Evolutionary conservation across 1,140 invertebrate genomes (phyloP), one percentile per base, ranked within the genome.

Genomic region (Drosophila takahashii): DNA sequence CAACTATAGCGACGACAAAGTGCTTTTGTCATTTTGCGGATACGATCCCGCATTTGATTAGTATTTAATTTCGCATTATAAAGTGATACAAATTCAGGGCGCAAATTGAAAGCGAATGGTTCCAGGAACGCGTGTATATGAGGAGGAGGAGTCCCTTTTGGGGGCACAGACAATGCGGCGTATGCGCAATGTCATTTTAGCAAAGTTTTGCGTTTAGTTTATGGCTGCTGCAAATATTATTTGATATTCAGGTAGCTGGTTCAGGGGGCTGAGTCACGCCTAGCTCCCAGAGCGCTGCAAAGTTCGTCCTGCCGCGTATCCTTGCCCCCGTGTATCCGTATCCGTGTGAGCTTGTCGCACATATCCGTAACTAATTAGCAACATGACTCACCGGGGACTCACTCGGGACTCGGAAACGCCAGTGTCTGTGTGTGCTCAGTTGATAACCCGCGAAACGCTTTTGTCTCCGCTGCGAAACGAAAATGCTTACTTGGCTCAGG

Each of bases 351-450:
- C 13, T 22, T 81, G 83, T 79, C 70, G 74, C 77, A 71, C 74
- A 87, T 83, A 83, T 87, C 76, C 83, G 83, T 79, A 87, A 86
- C 83, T 86, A 86, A 86, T 86, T 86, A 86, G 83, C 70, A 83
- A 87, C 83, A 81, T 83, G 83, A 79, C 83, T 81, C 83, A 83
- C 71, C 79, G 79, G 83, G 79, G 81, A 81, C 41, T 18, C 9
- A 16, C 16, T 9, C 9, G 16, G 18, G 9, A 10, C 10, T 51
- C 16, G 8, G 8, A 7, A 44, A 13, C 16, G 4, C 36, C 10
- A 22, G 27, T 58, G 51, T 42, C 32, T 52, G 50, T 47, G 9
- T 44, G 27, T 65, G 54, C 59, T 56, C 27, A 62, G 77, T 78
- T 80, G 78, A 71, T 80, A 78, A 86, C 59, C 77, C 59, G 64